Base-by-base conservation (phyloP, 2,888 invertebrate species). In the Ennomos quercinarius region DNA sequence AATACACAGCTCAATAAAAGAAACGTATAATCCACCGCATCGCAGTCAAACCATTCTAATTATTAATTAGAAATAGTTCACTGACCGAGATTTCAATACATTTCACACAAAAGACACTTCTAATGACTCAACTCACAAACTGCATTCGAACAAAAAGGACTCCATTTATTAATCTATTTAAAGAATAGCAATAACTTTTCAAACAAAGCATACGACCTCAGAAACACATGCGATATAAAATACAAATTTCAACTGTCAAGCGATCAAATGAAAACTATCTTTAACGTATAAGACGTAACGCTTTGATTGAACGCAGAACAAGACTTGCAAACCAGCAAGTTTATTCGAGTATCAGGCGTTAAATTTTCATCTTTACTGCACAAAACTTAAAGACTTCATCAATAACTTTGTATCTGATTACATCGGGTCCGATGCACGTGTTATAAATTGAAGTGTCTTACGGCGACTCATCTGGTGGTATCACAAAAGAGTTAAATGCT, bases 101-200 rank as follows among this genome's bases (percentile, higher is more conserved):
- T 55, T 48, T 55, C 51, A 53, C 41, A 57, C 51, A 55, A 58
- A 61, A 53, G 50, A 43, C 55, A 45, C 34, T 49, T 39, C 43
- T 52, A 53, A 59, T 59, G 61, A 64, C 41, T 64, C 61, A 57
- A 57, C 61, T 38, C 17, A 49, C 53, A 45, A 27, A 54, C 49
- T 54, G 61, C 57, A 56, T 48, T 40, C 50, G 58, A 59, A 63
- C 57, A 61, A 65, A 64, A 67, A 39, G 39, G 40, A 52, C 36
- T 52, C 61, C 48, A 64, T 64, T 59, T 59, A 65, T 63, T 62
- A 57, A 61, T 63, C 66, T 64, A 65, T 68, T 60, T 65, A 63
- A 55, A 63, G 59, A 60, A 57, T 53, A 57, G 59, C 57, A 41
- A 61, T 64, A 63, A 61, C 59, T 61, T 53, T 51, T 46, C 51